Base-by-base conservation (phyloP, 64 coral and sea anemone species). In the Montipora foliosa region DNA sequence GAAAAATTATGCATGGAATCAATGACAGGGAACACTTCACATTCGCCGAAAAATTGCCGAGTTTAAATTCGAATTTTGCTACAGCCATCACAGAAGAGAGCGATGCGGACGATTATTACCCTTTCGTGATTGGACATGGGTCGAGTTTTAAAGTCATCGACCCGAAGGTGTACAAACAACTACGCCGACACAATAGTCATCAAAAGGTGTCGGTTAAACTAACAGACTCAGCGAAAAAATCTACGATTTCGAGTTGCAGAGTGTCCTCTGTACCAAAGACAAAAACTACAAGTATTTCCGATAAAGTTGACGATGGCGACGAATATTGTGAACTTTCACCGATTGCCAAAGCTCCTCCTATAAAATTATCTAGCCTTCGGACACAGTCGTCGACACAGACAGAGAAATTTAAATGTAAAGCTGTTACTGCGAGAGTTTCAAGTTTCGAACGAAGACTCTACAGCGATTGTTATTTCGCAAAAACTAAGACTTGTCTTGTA, bases 271-370 rank as follows among this genome's bases (percentile, higher is more conserved):
- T 74, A 87, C 52, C 62, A 67, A 69, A 59, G 17, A 95, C 89
- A 46, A 84, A 84, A 86, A 25, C 52, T 55, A 52, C 74, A 68
- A 84, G 53, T 84, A 66, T 53, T 51, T 69, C 78, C 50, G 73
- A 87, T 12, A 91, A 17, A 49, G 88, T 62, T 22, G 87, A 64
- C 57, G 93, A 80, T 51, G 92, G 66, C 13, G 93, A 91, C 25
- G 89, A 92, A 44, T 98, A 98, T 69, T 98, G 96, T 82, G 96
- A 98, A 92, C 96, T 98, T 69, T 98, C 96, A 62, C 93, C 96
- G 84, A 89, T 95, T 48, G 89, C 96, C 9, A 98, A 95, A 89
- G 83, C 85, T 25, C 96, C 96, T 14, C 64, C 82, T 5, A 86
- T 86, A 86, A 19, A 49, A 46, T 86, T 86, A 50, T 49, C 82